phyloP scores from a whole-genome alignment of 2,888 invertebrate species.

The Heliconius erato region DNA sequence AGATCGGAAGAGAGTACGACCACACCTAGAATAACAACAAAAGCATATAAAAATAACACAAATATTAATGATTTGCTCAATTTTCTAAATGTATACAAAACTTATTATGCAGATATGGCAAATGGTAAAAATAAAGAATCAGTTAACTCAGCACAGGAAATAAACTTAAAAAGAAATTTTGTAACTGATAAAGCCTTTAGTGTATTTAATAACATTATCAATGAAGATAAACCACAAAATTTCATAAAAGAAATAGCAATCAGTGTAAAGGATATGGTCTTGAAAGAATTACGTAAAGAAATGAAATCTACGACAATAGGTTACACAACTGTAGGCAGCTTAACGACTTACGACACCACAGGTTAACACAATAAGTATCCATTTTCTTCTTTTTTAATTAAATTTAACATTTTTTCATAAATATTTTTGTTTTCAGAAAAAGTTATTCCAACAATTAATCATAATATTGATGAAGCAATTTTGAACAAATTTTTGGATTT shows the following conservation, averaged over 20 bases:
- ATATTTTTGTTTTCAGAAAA: slow-evolving; percentile 52
- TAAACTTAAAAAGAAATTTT: slow-evolving; percentile 1
- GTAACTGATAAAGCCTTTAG: background rate
- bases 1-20: background rate
- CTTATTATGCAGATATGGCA: background rate
- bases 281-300: slow-evolving; percentile 65
- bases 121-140: background rate
- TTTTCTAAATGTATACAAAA: slow-evolving; percentile 25
- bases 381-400: background rate
- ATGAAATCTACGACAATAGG: slow-evolving; percentile 30
- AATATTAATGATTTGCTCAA: slow-evolving; percentile 22
- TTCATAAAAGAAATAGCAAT: slow-evolving; percentile 69
- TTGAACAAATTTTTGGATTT: slow-evolving; percentile 66
- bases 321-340: slow-evolving; percentile 38
- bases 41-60: background rate
- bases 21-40: background rate
- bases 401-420: background rate
- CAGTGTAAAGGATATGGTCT: slow-evolving; percentile 67
- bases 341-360: slow-evolving; percentile 3
- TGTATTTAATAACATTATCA: slow-evolving; percentile 11
- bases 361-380: slow-evolving; percentile 5
- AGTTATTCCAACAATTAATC: slow-evolving; percentile 47
- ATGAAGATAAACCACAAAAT: slow-evolving; percentile 41
- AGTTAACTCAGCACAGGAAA: background rate
- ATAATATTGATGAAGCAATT: slow-evolving; percentile 51